A percentile compares a stretch with the other conserved stretches of the same genome.
Conservation (phyloP, 2,888 invertebrate genomes). For the Bombylius major region DNA sequence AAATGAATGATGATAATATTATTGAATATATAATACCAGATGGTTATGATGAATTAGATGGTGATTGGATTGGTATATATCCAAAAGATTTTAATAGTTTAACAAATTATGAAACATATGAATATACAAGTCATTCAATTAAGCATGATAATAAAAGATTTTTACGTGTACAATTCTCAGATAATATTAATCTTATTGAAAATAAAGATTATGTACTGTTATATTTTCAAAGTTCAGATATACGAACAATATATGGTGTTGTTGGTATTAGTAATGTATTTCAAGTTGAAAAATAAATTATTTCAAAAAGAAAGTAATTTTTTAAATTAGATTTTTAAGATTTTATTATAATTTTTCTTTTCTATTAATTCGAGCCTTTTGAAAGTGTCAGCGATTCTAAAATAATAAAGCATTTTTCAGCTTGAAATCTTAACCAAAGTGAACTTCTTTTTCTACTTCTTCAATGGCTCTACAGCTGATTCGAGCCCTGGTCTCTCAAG, state of each 20-base stretch:
- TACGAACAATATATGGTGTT: constrained; percentile 32
- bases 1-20: constrained; percentile 49
- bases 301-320: neutral
- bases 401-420: too few species aligned
- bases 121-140: constrained; percentile 43
- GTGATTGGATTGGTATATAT: constrained; percentile 86
- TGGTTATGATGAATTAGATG: constrained; percentile 41
- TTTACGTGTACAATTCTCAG: constrained; percentile 32
- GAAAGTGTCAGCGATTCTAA: too few species aligned
- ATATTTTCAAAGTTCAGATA: constrained; percentile 35
- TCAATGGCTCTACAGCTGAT: too few species aligned
- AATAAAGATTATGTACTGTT: constrained; percentile 30
- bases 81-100: constrained; percentile 66
- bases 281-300: constrained; percentile 23
- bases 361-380: too few species aligned
- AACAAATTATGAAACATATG: constrained; percentile 74
- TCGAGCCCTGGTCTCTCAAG: too few species aligned
- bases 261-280: constrained; percentile 32
- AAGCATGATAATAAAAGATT: constrained; percentile 23
- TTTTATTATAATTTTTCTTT: too few species aligned
- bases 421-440: too few species aligned
- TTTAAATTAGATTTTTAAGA: neutral
- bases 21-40: constrained; percentile 32
- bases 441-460: too few species aligned
- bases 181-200: constrained; percentile 29